Percentiles rank a stretch among this genome's conserved stretches.
These are phyloP conservation scores for Melikaiella ostensackeni DNA, from an alignment of 2,888 invertebrate genomes.

Conservation along the genomic window DNA sequence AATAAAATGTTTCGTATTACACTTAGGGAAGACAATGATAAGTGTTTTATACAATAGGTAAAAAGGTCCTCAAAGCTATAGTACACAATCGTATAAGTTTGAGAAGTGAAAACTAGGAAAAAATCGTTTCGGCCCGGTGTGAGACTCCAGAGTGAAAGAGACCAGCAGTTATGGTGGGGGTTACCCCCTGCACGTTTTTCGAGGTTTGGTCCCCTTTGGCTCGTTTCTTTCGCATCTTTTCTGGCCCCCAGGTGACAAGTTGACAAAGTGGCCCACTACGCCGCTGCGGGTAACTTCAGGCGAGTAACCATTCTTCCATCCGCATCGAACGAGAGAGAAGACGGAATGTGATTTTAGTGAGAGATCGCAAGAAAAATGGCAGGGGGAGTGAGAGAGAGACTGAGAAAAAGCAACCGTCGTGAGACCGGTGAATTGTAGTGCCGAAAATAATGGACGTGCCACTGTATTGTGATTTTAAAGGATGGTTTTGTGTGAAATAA, in stretches of 20 bases:
- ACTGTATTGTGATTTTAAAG: slow-evolving; percentile 55
- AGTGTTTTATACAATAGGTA: not conserved
- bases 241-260: slow-evolving; percentile 67
- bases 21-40: not conserved
- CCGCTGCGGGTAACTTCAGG: slow-evolving; percentile 52
- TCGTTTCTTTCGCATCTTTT: slow-evolving; percentile 56
- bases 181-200: slow-evolving; percentile 14
- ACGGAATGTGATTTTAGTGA: slow-evolving; percentile 13
- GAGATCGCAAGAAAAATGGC: not conserved
- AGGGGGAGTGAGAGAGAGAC: slow-evolving; percentile 28
- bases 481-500: slow-evolving; percentile 42
- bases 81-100: not conserved
- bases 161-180: not conserved
- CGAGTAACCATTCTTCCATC: slow-evolving; percentile 44
- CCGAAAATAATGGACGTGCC: slow-evolving; percentile 57
- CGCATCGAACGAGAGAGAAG: slow-evolving; percentile 32
- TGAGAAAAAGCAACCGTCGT: not conserved
- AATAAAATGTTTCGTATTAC: not conserved
- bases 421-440: slow-evolving; percentile 18
- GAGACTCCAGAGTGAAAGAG: not conserved
- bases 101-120: not conserved
- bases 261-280: slow-evolving; percentile 68
- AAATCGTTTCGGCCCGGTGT: not conserved
- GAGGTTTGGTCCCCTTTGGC: slow-evolving; percentile 46
- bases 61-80: not conserved